These are phyloP conservation scores for Epinephelus coioides DNA, from an alignment of 2,797 vertebrate species.

Conservation along the genomic window DNA sequence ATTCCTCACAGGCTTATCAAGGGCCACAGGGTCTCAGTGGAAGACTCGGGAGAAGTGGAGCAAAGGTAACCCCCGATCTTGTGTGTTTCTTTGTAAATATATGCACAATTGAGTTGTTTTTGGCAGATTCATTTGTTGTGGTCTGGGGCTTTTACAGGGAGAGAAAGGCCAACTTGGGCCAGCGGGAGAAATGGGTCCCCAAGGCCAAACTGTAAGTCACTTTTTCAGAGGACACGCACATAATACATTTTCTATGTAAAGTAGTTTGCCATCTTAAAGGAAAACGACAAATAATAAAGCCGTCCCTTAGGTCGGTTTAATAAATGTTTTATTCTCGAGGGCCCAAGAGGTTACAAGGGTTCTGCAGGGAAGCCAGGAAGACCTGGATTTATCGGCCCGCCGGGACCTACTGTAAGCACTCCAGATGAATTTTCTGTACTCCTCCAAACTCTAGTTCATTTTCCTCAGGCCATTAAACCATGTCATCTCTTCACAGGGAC, in stretches of 20 bases:
- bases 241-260: constrained; percentile 58
- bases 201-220: constrained; percentile 85
- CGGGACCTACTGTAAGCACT: constrained; percentile 83
- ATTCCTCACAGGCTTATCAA: constrained; percentile 86
- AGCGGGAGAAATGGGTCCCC: constrained; percentile 87
- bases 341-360: constrained; percentile 85
- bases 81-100: constrained; percentile 33
- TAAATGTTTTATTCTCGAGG: constrained; percentile 81
- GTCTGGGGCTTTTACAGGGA: constrained; percentile 80
- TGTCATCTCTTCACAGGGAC: constrained; percentile 82
- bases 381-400: constrained; percentile 87
- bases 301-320: constrained; percentile 70
- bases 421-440: constrained; percentile 62
- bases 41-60: constrained; percentile 77
- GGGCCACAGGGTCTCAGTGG: constrained; percentile 86
- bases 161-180: constrained; percentile 85
- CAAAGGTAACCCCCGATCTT: constrained; percentile 76
- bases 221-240: constrained; percentile 61
- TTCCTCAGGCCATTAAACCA: constrained; percentile 70
- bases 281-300: constrained; percentile 64
- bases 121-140: constrained; percentile 42
- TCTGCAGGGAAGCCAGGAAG: constrained; percentile 87
- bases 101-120: constrained; percentile 36
- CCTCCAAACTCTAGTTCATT: constrained; percentile 67
- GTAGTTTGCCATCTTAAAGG: constrained; percentile 68